A percentile compares a stretch with the other conserved stretches of the same genome.
Conservation (phyloP, 2,797 vertebrate species). For the Pseudocheirus occidentalis region DNA sequence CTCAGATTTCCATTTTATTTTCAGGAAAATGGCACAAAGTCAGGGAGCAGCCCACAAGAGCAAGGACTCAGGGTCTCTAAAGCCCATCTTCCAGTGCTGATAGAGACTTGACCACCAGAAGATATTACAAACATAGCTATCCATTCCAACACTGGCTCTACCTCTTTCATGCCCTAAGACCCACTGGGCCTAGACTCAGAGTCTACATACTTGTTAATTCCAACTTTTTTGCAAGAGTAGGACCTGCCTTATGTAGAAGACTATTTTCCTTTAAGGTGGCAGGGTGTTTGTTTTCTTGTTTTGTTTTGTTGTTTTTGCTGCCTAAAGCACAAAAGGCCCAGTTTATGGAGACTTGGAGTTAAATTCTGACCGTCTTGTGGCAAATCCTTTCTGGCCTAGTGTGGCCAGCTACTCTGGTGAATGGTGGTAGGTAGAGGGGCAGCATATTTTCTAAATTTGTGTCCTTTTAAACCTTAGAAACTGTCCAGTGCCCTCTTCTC, state of each 20-base stretch:
- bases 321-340: not conserved
- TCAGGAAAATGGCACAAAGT: not conserved
- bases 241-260: not conserved
- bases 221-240: not conserved
- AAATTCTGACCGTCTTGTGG: not conserved
- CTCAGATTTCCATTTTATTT: not conserved
- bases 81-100: not conserved
- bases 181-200: not conserved
- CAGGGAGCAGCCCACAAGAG: not conserved
- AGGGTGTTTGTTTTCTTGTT: not conserved
- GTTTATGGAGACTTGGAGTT: not conserved
- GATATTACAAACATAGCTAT: not conserved
- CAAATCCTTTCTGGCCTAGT: not conserved
- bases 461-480: not conserved
- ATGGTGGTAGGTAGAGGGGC: not conserved
- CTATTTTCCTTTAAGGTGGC: not conserved
- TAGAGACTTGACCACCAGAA: not conserved
- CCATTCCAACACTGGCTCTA: not conserved
- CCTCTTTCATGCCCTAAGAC: not conserved
- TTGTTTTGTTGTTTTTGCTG: not conserved
- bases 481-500: not conserved
- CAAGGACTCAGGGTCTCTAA: not conserved
- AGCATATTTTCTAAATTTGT: not conserved
- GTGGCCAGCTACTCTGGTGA: not conserved
- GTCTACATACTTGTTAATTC: not conserved